Base-by-base conservation (phyloP, 2,797 vertebrate genomes). In the Urosaurus nigricauda region DNA sequence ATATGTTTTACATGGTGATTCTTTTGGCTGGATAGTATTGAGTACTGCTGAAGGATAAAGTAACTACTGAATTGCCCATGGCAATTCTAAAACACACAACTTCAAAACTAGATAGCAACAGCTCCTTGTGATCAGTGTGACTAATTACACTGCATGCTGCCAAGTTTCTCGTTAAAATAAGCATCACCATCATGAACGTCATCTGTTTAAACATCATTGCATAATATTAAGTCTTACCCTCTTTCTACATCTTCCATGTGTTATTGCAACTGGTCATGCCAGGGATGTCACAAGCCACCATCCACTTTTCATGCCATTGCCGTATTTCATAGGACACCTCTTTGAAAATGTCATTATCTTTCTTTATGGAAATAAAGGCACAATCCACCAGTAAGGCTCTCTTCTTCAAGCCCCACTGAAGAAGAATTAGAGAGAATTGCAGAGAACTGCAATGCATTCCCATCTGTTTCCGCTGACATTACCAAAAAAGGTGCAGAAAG, bases 71-170 rank as follows among this genome's bases (percentile, higher is more conserved):
- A 80, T 58, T 84, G 9, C 37, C 53, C 2, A 7, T 26, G 2
- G 29, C 26, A 47, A 79, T 79, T 79, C 43, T 19, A 79, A 86
- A 75, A 53, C 0, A 63, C 5, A 87, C 5, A 82, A 71, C 26
- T 60, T 0, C 60, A 74, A 83, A 40, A 86, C 79, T 51, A 91
- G n/a, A 89, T 24, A 91, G 51, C 63, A 90, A 82, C 4, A 86
- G 35, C n/a, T 21, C 88, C 81, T 89, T 83, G n/a, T 12, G 65
- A 53, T 85, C 80, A 85, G 29, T 7, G 63, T 71, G 90, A 93
- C 86, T 91, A 83, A 65, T 0, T 84, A 51, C 63, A 24, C 5
- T 84, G 78, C 26, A 82, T 0, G 12, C 2, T 60, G 65, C 68
- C 74, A 37, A 63, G 60, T 88, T 88, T 75, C 37, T 9, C 0